Percentiles rank a stretch among this genome's conserved stretches.
Conservation (phyloP, 1,140 invertebrate species). For the Rhopalosiphum padi region DNA sequence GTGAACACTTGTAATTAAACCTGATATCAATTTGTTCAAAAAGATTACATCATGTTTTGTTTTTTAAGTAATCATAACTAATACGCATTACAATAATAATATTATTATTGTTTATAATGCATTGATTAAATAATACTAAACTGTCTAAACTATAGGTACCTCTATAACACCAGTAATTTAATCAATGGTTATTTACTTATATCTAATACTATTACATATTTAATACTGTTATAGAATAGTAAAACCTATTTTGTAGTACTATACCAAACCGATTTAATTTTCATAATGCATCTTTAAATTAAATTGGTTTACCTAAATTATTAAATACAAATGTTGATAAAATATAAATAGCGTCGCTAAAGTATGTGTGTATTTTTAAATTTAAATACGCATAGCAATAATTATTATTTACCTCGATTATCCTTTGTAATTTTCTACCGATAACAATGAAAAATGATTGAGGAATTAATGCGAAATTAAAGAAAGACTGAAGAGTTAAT, state of each 20-base stretch:
- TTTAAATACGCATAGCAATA: background rate
- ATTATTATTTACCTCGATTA: background rate
- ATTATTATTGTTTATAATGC: background rate
- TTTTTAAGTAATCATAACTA: background rate
- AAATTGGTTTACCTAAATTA: background rate
- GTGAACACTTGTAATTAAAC: background rate
- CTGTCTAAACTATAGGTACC: background rate
- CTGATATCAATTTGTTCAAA: background rate
- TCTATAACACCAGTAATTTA: background rate
- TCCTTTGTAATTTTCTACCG: background rate
- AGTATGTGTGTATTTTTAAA: background rate
- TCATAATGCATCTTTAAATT: background rate
- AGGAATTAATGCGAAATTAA: background rate
- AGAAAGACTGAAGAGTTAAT: background rate
- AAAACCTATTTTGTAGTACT: background rate
- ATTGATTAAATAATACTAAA: background rate
- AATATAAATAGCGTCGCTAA: background rate
- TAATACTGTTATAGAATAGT: background rate
- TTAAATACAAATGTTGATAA: background rate
- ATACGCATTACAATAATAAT: background rate
- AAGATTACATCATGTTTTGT: background rate
- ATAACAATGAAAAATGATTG: background rate
- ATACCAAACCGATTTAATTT: background rate
- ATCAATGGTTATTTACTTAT: background rate
- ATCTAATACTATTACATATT: too few relatives aligned